These are phyloP conservation scores for Chloromyia formosa DNA, from an alignment of 2,888 invertebrate genomes.

Conservation along the genomic window DNA sequence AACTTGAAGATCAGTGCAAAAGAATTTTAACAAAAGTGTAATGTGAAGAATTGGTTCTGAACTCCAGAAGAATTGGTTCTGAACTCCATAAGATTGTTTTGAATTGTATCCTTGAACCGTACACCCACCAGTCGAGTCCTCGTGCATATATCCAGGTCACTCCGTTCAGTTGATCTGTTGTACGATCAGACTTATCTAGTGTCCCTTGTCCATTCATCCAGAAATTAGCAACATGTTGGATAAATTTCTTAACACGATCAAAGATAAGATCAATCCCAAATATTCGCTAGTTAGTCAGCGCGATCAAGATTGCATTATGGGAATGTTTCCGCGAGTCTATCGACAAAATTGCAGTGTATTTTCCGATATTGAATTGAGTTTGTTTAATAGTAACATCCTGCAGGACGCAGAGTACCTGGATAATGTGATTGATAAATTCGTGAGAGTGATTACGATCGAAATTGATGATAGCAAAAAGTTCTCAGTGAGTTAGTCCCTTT, in stretches of 20 bases:
- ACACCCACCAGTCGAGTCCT: too few species aligned
- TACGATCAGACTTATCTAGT: too few species aligned
- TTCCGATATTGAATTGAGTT: slow-evolving; percentile 53
- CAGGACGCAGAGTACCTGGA: slow-evolving; percentile 65
- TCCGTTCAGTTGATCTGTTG: too few species aligned
- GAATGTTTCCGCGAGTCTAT: slow-evolving; percentile 57
- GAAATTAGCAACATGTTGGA: slow-evolving; percentile 46
- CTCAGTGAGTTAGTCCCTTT: slow-evolving; percentile 51
- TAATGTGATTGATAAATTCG: slow-evolving; percentile 68
- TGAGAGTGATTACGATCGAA: slow-evolving; percentile 67
- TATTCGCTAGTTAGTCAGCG: slow-evolving; percentile 44
- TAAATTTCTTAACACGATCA: slow-evolving; percentile 45
- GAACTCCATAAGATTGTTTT: too few species aligned
- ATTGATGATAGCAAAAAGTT: slow-evolving; percentile 61
- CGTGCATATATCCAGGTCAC: too few species aligned
- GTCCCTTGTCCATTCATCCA: too few species aligned
- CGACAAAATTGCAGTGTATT: slow-evolving; percentile 49
- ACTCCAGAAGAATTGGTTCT: too few species aligned
- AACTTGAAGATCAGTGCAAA: slow-evolving; percentile 24
- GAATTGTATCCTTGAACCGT: too few species aligned
- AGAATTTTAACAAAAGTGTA: not conserved
- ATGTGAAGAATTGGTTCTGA: not conserved
- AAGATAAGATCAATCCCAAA: slow-evolving; percentile 38
- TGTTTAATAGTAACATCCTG: slow-evolving; percentile 52
- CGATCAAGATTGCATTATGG: slow-evolving; percentile 54